phyloP scores from a whole-genome alignment of 2,797 vertebrate genomes.

The Micrastur ruficollis region DNA sequence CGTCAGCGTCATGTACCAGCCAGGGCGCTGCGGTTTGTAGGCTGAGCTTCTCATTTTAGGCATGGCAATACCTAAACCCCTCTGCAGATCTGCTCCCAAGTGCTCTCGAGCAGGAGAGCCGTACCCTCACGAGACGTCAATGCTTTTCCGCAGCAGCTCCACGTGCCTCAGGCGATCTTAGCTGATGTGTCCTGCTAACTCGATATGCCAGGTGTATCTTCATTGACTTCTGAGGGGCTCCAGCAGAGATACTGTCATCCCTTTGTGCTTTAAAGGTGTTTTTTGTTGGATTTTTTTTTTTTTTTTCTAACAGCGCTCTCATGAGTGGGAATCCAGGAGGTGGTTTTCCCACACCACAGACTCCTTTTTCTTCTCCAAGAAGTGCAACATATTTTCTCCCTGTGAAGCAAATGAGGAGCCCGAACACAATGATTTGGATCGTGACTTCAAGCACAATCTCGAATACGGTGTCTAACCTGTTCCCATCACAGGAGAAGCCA shows the following conservation, averaged over 20 bases:
- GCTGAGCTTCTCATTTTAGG: not conserved
- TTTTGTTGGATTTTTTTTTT: no score
- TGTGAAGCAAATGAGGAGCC: not conserved
- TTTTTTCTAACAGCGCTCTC: not conserved
- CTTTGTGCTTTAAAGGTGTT: not conserved
- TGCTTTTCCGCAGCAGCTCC: not conserved
- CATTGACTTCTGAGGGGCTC: not conserved
- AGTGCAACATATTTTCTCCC: not conserved
- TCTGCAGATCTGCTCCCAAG: not conserved
- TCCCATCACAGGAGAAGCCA: not conserved
- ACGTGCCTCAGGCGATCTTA: not conserved
- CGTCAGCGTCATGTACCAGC: not conserved
- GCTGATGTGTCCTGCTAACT: rapidly evolving
- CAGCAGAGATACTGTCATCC: not conserved
- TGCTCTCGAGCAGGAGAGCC: not conserved
- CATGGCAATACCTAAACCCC: not conserved
- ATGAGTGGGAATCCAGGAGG: not conserved
- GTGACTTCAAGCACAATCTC: not conserved
- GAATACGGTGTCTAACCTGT: rapidly evolving
- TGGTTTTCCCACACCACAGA: not conserved
- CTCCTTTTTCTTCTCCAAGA: not conserved
- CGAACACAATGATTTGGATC: not conserved
- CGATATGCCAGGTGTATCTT: not conserved
- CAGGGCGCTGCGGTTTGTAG: rapidly evolving
- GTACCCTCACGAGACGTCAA: rapidly evolving